Evolutionary conservation across 2,888 invertebrate genomes (phyloP).

Genomic region (Microplitis deprimator): DNA sequence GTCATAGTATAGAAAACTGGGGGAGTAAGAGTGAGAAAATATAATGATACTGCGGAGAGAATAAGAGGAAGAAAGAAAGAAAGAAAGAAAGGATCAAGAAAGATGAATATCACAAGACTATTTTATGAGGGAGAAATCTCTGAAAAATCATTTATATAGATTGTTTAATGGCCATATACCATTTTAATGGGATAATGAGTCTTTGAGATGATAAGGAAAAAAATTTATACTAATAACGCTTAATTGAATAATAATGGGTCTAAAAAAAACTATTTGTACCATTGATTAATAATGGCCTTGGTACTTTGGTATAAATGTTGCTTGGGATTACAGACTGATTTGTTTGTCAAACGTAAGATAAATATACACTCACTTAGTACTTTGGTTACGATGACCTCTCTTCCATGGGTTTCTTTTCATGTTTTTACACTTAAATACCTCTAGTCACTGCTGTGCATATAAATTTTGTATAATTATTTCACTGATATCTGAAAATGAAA

Average conservation of each 20-base stretch:
- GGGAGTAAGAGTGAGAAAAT: not conserved
- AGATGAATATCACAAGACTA: not conserved
- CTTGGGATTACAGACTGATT: not conserved
- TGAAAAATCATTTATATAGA: not conserved
- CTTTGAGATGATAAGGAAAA: not conserved
- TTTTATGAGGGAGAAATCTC: not conserved
- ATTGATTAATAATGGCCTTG: not conserved
- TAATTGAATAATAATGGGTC: not conserved
- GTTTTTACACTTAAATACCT: conserved; percentile 6
- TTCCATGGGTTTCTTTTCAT: conserved; percentile 35
- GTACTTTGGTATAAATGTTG: not conserved
- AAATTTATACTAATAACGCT: not conserved
- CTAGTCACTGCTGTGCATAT: not conserved
- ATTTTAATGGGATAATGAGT: not conserved
- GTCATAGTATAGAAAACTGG: not conserved
- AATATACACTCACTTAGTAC: conserved; percentile 33
- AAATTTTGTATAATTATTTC: not conserved
- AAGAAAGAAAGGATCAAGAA: not conserved
- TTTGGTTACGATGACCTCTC: conserved; percentile 45
- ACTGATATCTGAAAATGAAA: not conserved
- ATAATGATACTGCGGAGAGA: not conserved
- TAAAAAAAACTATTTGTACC: not conserved
- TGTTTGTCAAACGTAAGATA: conserved; percentile 35
- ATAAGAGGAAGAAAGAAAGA: not conserved
- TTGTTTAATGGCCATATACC: not conserved